Conservation (phyloP, 2,113 vertebrate species). For the Mesoclemmys tuberculata region DNA sequence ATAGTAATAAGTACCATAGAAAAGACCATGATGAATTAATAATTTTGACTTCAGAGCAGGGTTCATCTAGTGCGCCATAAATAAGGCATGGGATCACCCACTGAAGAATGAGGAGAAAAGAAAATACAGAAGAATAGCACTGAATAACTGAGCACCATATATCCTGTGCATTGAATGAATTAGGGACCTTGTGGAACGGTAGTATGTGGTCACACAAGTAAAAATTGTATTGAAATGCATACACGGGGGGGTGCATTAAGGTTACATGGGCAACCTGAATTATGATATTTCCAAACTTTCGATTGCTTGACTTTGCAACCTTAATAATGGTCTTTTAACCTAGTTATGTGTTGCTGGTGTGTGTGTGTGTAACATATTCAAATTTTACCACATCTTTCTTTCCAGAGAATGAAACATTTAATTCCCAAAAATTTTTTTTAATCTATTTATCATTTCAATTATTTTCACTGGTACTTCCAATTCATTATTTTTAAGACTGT, state of each 20-base stretch:
- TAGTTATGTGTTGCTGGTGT: neutral
- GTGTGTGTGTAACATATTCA: too few species aligned
- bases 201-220: neutral
- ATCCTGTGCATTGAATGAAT: neutral
- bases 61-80: neutral
- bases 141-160: neutral
- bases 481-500: too few species aligned
- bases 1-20: neutral
- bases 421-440: too few species aligned
- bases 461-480: too few species aligned
- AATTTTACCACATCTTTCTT: too few species aligned
- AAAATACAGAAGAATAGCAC: neutral
- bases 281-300: neutral
- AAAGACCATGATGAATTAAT: neutral
- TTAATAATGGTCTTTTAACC: neutral
- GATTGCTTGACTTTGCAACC: neutral
- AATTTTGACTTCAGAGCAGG: neutral
- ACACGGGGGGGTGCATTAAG: neutral
- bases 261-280: too few species aligned
- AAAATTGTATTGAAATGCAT: neutral
- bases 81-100: neutral
- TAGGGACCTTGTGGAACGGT: neutral
- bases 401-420: too few species aligned
- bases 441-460: too few species aligned
- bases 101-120: neutral